Evolutionary conservation across 2,113 vertebrate genomes (phyloP).

Genomic region (Salvelinus alpinus): DNA sequence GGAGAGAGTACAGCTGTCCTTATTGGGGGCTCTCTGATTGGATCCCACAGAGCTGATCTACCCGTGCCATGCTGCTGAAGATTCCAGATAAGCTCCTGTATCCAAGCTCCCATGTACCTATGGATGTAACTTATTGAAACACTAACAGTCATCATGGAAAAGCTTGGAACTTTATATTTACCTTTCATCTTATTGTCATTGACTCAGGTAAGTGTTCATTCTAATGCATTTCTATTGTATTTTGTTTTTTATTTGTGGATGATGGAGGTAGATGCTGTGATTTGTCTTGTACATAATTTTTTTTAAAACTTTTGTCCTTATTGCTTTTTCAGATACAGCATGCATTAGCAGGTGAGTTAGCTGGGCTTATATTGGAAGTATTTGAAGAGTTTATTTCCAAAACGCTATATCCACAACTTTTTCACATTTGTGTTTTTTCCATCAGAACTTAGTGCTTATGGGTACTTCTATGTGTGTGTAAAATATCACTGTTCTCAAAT

Average conservation of each 20-base stretch:
- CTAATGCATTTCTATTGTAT: background rate
- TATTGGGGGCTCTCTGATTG: conserved; percentile 68
- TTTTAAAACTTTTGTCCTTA: background rate
- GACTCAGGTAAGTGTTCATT: conserved; percentile 62
- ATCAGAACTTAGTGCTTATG: background rate
- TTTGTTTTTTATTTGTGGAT: background rate
- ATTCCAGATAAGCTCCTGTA: conserved; percentile 50
- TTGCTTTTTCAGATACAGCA: conserved; percentile 57
- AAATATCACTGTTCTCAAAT: too few relatives aligned
- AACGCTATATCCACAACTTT: background rate
- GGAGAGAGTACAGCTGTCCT: conserved; percentile 52
- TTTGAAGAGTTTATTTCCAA: background rate
- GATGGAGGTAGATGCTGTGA: background rate
- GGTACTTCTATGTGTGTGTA: too few relatives aligned
- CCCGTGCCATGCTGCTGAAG: conserved; percentile 29
- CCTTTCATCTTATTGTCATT: conserved; percentile 55
- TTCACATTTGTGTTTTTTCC: background rate
- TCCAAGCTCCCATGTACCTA: conserved; percentile 5
- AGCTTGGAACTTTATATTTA: conserved; percentile 52
- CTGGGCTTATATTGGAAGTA: background rate
- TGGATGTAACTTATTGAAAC: conserved; percentile 39
- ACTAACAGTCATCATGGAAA: conserved; percentile 42
- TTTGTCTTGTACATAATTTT: background rate
- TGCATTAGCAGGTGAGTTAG: conserved; percentile 60
- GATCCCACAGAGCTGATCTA: conserved; percentile 57